Percentiles rank a stretch among this genome's conserved stretches.
phyloP scores from a whole-genome alignment of 2,113 vertebrate genomes.

The Origma solitaria region DNA sequence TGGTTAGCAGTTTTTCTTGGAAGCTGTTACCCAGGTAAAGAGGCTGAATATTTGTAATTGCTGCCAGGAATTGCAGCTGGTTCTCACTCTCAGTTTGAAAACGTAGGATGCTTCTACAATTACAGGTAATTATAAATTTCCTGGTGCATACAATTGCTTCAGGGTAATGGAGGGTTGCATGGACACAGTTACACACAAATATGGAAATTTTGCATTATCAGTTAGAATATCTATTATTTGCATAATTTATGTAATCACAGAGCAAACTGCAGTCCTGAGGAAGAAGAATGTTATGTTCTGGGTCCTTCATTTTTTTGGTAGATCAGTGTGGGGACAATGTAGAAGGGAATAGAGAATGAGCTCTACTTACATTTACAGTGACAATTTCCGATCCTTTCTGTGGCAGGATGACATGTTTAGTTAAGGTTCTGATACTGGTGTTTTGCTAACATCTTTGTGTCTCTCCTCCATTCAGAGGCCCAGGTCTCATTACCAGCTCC shows the following conservation, averaged over 20 bases:
- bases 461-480: neutral
- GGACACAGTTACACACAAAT: neutral
- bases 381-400: neutral
- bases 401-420: accelerated
- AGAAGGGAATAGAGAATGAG: neutral
- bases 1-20: neutral
- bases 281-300: neutral
- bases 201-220: neutral
- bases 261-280: neutral
- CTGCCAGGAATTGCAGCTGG: neutral
- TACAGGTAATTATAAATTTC: neutral
- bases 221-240: neutral
- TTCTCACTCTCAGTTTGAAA: neutral
- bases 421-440: neutral
- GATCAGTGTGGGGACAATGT: neutral
- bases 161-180: neutral
- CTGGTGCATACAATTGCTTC: neutral
- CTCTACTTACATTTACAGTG: neutral
- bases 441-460: neutral
- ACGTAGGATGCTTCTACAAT: neutral
- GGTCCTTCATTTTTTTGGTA: neutral
- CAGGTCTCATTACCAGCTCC: neutral
- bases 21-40: neutral
- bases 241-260: neutral
- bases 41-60: neutral